phyloP scores from a whole-genome alignment of 2,797 vertebrate genomes.

The Ptychadena robeensis region DNA sequence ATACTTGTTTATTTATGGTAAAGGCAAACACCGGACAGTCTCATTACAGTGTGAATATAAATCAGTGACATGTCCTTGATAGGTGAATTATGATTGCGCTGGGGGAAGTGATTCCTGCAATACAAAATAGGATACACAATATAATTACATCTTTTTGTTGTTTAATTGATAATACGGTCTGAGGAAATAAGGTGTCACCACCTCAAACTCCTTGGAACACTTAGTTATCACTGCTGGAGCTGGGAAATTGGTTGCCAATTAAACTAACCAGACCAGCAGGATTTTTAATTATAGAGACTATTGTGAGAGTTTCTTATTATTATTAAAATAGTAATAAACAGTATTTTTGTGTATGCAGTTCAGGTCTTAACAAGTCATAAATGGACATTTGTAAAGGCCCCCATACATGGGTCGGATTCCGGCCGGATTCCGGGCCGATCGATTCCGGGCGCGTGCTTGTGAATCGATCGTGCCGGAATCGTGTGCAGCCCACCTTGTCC shows the following conservation, averaged over 20 bases:
- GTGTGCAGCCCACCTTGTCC: no score
- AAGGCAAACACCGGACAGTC: constrained; percentile 80
- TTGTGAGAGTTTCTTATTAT: background rate
- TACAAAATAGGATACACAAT: constrained; percentile 76
- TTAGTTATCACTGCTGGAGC: constrained; percentile 14
- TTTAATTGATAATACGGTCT: constrained; percentile 52
- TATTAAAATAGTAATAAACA: background rate
- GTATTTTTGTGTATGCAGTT: background rate
- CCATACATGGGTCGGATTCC: no score
- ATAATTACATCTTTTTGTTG: constrained; percentile 63
- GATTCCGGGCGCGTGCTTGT: no score
- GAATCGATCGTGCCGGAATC: no score
- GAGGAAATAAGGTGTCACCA: constrained; percentile 12
- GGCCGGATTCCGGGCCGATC: no score
- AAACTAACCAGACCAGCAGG: background rate
- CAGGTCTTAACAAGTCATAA: background rate
- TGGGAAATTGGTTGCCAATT: constrained; percentile 25
- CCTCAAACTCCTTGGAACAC: background rate
- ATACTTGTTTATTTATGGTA: constrained; percentile 85
- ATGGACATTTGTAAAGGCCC: background rate
- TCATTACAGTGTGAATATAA: constrained; percentile 85
- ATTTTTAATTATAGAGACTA: background rate
- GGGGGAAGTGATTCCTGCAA: constrained; percentile 64
- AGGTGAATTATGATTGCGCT: constrained; percentile 75
- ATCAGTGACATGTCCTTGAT: constrained; percentile 86